These are phyloP conservation scores for Euzophera pinguis DNA, from an alignment of 2,888 invertebrate genomes.

Conservation along the genomic window DNA sequence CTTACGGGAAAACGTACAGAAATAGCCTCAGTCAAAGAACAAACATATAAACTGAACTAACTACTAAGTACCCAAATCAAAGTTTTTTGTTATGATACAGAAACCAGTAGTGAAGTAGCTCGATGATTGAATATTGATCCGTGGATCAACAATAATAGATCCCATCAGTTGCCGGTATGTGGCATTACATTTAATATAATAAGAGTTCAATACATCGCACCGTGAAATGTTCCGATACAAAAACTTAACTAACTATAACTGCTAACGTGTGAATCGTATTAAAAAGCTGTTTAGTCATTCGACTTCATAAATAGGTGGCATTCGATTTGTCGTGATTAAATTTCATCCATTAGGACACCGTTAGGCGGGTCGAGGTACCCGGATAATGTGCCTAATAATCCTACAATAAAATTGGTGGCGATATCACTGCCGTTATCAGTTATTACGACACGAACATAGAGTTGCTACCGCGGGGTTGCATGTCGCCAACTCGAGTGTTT, in stretches of 20 bases:
- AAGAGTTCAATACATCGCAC: conserved; percentile 75
- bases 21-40: conserved; percentile 18
- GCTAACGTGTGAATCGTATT: conserved; percentile 80
- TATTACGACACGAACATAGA: conserved; percentile 12
- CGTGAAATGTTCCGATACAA: conserved; percentile 78
- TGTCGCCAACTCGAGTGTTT: background rate
- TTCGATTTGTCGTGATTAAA: conserved; percentile 79
- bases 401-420: conserved; percentile 56
- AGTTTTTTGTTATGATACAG: conserved; percentile 48
- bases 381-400: conserved; percentile 68
- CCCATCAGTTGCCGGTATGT: conserved; percentile 74
- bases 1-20: background rate
- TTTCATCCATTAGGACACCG: conserved; percentile 74
- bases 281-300: conserved; percentile 79
- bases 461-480: background rate
- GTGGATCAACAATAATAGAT: conserved; percentile 78
- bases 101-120: conserved; percentile 61
- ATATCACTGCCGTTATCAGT: conserved; percentile 47
- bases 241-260: conserved; percentile 78
- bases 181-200: conserved; percentile 78
- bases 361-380: conserved; percentile 60
- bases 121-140: conserved; percentile 77
- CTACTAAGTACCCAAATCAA: conserved; percentile 47
- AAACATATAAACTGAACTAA: conserved; percentile 42
- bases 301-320: conserved; percentile 77